Conservation (phyloP, 1,140 invertebrate species). For the Caenorhabditis latens region DNA sequence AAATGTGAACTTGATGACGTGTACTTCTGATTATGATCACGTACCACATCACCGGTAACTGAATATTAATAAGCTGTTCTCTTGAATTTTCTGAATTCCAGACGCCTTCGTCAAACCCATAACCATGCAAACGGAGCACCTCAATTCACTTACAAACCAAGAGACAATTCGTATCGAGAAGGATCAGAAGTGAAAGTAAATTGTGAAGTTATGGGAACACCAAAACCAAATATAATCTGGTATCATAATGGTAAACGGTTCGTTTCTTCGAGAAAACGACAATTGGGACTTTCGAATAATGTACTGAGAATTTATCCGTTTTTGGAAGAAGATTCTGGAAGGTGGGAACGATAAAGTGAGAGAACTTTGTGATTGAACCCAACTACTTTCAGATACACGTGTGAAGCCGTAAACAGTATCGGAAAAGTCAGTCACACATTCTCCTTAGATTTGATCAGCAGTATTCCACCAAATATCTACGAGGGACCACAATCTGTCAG, state of each 20-base stretch:
- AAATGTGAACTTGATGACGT: slow-evolving; percentile 3
- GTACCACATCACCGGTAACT: slow-evolving; percentile 28
- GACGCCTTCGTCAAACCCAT: slow-evolving; percentile 2
- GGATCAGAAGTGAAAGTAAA: slow-evolving; percentile 73
- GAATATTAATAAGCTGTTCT: neutral
- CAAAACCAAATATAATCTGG: slow-evolving; percentile 74
- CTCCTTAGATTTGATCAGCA: slow-evolving; percentile 60
- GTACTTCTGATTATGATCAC: slow-evolving; percentile 26
- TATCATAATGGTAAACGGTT: slow-evolving; percentile 67
- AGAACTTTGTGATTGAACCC: neutral
- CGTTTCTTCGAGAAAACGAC: slow-evolving; percentile 65
- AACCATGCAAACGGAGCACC: slow-evolving; percentile 58
- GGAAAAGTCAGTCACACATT: slow-evolving; percentile 50
- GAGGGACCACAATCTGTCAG: slow-evolving; percentile 51
- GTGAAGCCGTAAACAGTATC: slow-evolving; percentile 69
- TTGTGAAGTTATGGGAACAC: slow-evolving; percentile 74
- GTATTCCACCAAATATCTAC: slow-evolving; percentile 61
- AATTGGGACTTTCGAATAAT: slow-evolving; percentile 67
- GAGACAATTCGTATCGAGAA: slow-evolving; percentile 71
- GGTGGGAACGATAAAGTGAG: neutral
- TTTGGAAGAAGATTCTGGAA: slow-evolving; percentile 75
- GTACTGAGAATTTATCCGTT: slow-evolving; percentile 76
- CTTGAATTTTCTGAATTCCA: neutral
- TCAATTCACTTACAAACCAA: slow-evolving; percentile 72
- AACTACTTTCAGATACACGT: slow-evolving; percentile 69